These are phyloP conservation scores for Stomorhina lunata DNA, from an alignment of 2,888 invertebrate genomes.

Conservation along the genomic window DNA sequence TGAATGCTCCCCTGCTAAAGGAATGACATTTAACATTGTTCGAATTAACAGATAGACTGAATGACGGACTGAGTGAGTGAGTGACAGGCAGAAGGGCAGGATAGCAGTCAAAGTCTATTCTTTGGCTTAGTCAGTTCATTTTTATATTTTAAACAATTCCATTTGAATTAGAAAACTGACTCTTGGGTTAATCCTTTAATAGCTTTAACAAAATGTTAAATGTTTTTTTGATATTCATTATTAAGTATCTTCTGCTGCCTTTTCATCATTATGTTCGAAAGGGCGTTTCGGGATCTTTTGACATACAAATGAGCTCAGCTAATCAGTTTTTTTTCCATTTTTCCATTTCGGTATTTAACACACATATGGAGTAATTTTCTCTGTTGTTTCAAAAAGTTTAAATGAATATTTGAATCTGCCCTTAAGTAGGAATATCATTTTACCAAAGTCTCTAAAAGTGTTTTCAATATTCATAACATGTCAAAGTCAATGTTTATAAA, in stretches of 20 bases:
- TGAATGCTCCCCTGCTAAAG: conserved; percentile 13
- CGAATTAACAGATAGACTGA: conserved; percentile 13
- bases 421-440: neutral
- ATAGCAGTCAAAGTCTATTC: neutral
- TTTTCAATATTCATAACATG: conserved; percentile 48
- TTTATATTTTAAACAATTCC: conserved; percentile 21
- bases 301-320: conserved; percentile 61
- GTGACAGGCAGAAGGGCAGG: neutral
- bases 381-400: conserved; percentile 5
- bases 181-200: conserved; percentile 69
- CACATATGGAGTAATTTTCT: conserved; percentile 59
- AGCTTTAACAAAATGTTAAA: conserved; percentile 66
- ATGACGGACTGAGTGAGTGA: conserved; percentile 16
- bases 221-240: conserved; percentile 37
- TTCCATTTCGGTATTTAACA: conserved; percentile 31
- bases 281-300: conserved; percentile 34
- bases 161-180: conserved; percentile 59
- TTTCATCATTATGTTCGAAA: neutral
- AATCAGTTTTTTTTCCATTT: conserved; percentile 34
- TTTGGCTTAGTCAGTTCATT: neutral
- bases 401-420: neutral
- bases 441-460: conserved; percentile 13
- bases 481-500: conserved; percentile 35
- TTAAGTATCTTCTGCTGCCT: neutral
- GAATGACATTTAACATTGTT: conserved; percentile 56